Base-by-base conservation (phyloP, 2,888 invertebrate species). In the Scaptomyza reducta region DNA sequence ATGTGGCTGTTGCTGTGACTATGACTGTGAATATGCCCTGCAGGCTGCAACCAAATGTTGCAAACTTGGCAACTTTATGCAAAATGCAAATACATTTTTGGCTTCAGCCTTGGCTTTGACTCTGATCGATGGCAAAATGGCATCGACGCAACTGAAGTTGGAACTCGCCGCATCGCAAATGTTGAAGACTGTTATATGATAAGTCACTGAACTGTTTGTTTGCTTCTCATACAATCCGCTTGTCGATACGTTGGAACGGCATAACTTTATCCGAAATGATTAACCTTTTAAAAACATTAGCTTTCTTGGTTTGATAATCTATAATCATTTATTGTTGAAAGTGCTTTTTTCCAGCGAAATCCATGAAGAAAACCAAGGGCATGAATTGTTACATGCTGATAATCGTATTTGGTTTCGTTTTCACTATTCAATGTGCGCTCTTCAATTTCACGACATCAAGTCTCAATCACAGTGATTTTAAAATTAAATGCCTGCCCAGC, bases 71-170 rank as follows among this genome's bases (percentile, higher is more conserved):
- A 72, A 82, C 65, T 79, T 82, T 77, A 74, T 82, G 85, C 77
- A 68, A 71, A 81, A 84, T 81, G 79, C 81, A 74, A 81, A 79
- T 81, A 74, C 70, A 81, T 68, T 79, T 81, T 40, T 68, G 70
- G 71, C 59, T 57, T 56, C 25, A 49, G 46, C 50, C 35, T 40
- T 41, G 27, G 55, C 57, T 46, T 56, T 38, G 42, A 47, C 64
- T 66, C 60, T 84, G 80, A 81, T 69, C 77, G 68, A 81, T 81
- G 70, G 71, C 78, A 64, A 73, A 80, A 70, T 67, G 68, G 54
- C 57, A 61, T 38, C 66, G 46, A 45, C 53, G 54, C 68, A 74
- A n/a, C 64, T 46, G 44, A 53, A 74, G 65, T 57, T 57, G 69
- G 31, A 62, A 18, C 11, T 49, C 27, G n/a, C 18, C 53, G 44